These are phyloP conservation scores for Oceanodroma tethys DNA, from an alignment of 2,113 vertebrate species.

Conservation along the genomic window DNA sequence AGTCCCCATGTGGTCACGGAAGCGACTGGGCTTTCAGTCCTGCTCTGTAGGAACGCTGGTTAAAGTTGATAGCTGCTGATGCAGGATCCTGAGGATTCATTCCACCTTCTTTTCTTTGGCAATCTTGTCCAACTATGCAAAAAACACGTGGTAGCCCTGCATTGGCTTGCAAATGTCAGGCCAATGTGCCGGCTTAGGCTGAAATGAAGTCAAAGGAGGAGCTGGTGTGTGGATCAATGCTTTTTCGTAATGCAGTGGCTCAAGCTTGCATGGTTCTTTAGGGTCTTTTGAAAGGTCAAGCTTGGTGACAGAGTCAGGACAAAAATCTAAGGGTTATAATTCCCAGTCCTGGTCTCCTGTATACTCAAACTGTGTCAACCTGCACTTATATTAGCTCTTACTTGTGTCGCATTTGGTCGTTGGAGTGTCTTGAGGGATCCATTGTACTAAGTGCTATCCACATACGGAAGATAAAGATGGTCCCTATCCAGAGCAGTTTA, in stretches of 20 bases:
- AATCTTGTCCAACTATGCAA: not conserved
- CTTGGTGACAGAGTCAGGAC: not conserved
- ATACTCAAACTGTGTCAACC: accelerated
- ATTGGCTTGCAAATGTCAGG: not conserved
- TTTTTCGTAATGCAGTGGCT: not conserved
- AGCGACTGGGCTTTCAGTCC: not conserved
- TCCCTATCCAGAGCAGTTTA: accelerated
- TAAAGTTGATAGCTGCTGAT: not conserved
- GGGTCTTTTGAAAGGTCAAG: not conserved
- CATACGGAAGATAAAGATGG: not conserved
- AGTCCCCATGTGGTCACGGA: accelerated
- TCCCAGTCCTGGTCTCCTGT: not conserved
- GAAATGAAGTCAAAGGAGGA: not conserved
- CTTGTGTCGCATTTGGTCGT: not conserved
- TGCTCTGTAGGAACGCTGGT: accelerated
- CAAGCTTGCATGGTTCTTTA: not conserved
- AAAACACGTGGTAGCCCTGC: not conserved
- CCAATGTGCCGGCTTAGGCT: accelerated
- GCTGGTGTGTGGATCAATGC: not conserved
- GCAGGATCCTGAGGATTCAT: not conserved
- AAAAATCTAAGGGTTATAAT: not conserved
- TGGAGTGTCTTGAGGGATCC: not conserved
- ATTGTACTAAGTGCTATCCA: not conserved
- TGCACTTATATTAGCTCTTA: not conserved
- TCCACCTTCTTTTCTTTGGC: not conserved